Evolutionary conservation across 2,888 invertebrate genomes (phyloP).

Genomic region (Plagodis dolabraria): DNA sequence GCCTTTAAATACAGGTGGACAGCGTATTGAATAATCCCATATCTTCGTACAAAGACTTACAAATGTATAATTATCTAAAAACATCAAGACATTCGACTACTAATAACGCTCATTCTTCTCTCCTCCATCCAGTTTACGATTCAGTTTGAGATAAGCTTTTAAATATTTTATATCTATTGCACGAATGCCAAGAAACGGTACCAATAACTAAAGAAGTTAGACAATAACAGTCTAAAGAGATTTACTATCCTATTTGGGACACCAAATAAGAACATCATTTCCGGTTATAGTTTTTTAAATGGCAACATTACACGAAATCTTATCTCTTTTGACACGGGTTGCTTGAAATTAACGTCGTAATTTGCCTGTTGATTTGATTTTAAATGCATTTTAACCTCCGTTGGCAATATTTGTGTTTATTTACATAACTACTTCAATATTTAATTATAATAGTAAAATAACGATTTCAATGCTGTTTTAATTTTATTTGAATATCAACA

Average conservation of each 20-base stretch:
- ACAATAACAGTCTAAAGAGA: conserved; percentile 45
- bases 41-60: too few species aligned
- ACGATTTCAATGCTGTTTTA: too few species aligned
- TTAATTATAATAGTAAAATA: too few species aligned
- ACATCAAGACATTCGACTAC: background rate
- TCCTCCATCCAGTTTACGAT: conserved; percentile 34
- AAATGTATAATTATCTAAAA: too few species aligned
- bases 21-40: too few species aligned
- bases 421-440: too few species aligned
- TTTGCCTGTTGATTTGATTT: conserved; percentile 14
- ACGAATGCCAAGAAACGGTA: conserved; percentile 42
- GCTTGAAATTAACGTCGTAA: conserved; percentile 11
- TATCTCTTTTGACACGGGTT: conserved; percentile 5
- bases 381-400: too few species aligned
- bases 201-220: conserved; percentile 47
- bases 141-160: conserved; percentile 47
- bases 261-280: conserved; percentile 21
- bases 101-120: background rate
- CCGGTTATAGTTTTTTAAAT: conserved; percentile 9
- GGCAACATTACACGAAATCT: conserved; percentile 4
- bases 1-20: too few species aligned
- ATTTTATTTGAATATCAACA: too few species aligned
- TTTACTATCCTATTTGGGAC: conserved; percentile 39
- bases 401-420: too few species aligned
- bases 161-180: conserved; percentile 52